Percentiles rank a stretch among this genome's conserved stretches.
Conservation (phyloP, 2,797 vertebrate genomes). For the Sebastes vulpes region DNA sequence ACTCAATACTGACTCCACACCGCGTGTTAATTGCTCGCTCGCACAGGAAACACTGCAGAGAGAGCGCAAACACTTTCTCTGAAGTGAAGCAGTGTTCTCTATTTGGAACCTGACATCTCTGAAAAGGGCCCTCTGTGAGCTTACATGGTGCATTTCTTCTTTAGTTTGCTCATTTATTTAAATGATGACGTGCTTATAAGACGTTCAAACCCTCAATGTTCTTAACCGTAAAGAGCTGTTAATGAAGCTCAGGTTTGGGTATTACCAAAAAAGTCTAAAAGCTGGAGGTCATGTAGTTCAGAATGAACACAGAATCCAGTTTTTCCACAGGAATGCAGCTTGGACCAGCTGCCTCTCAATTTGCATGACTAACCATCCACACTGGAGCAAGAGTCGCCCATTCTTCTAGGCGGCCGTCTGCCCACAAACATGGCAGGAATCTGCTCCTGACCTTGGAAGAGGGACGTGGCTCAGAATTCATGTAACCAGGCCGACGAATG, state of each 20-base stretch:
- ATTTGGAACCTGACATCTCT: neutral
- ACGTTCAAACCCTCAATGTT: neutral
- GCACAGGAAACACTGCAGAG: slow-evolving; percentile 21
- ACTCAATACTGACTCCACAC: neutral
- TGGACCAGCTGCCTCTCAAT: slow-evolving; percentile 32
- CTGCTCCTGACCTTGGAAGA: slow-evolving; percentile 35
- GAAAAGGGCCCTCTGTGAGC: neutral
- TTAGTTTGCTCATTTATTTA: neutral
- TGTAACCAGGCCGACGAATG: slow-evolving; percentile 12
- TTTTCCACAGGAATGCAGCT: slow-evolving; percentile 66
- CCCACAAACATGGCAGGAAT: slow-evolving; percentile 78
- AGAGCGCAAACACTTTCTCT: slow-evolving; percentile 17
- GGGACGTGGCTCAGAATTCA: slow-evolving; percentile 38
- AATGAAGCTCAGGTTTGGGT: neutral
- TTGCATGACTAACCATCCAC: slow-evolving; percentile 42
- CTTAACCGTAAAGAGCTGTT: neutral
- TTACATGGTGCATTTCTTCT: neutral
- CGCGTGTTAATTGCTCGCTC: neutral
- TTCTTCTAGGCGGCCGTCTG: slow-evolving; percentile 39
- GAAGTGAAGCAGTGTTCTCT: slow-evolving; percentile 26
- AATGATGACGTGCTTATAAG: neutral
- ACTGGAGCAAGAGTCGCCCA: slow-evolving; percentile 32
- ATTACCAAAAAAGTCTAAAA: neutral
- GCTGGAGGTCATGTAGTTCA: slow-evolving; percentile 35
- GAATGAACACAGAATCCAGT: slow-evolving; percentile 28